Base-by-base conservation (phyloP, 2,797 vertebrate species). In the Micromesistius poutassou region DNA sequence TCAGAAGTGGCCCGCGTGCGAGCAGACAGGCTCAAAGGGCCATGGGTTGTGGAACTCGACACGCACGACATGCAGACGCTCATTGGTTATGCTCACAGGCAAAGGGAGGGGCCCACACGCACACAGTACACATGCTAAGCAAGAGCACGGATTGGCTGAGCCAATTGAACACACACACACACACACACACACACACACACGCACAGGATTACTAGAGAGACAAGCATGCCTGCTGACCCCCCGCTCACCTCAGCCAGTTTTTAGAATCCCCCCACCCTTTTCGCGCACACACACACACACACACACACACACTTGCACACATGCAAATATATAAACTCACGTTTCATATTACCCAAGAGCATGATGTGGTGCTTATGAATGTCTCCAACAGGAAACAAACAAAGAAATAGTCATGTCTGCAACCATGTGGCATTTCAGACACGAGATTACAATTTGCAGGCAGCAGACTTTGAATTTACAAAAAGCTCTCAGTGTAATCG, bases 1-100 rank as follows among this genome's bases (percentile, higher is more conserved):
- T 86, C 84, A 76, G 79, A 87, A 88, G 85, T 84, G 83, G 82
- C 81, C 87, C 84, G 83, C 62, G 84, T 73, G 82, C 77, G 83
- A 82, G 76, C 73, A 84, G 74, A 80, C 19, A 85, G 75, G 72
- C 80, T 79, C 71, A 82, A 84, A 85, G 84, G 73, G 78, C 81
- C 77, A 79, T 13, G 7, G 73, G 84, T 31, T 71, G 30, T 71
- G 13, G 25, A 78, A 82, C 55, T 38, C 79, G 28, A 71, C 76
- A 55, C 72, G 10, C 62, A 28, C 7, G 55, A 13, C 40, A 14
- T 66, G 42, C 73, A 70, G 72, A 30, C 71, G 38, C 72, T 72
- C 71, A 76, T 42, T 50, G 46, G 46, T n/a, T 76, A 70, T 33
- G 42, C 73, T 35, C 75, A 70, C 31, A 70, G 30, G 36, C 75